Percentiles rank a stretch among this genome's conserved stretches.
Conservation (phyloP, 2,797 vertebrate genomes). For the Syngnathus acus region DNA sequence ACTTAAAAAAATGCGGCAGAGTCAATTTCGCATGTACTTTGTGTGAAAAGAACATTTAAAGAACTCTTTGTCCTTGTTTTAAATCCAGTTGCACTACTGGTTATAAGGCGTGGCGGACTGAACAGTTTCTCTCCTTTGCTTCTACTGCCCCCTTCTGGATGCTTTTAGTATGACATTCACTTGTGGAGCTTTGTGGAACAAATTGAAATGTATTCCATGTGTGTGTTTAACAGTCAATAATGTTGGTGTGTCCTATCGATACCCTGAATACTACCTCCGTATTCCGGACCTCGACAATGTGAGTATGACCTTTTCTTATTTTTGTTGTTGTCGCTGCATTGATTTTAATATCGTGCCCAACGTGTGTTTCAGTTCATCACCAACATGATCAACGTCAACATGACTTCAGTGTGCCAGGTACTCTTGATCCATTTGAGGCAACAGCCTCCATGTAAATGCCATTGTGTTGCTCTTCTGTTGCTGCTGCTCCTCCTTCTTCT, state of each 20-base stretch:
- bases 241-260: conserved; percentile 82
- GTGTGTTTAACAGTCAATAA: conserved; percentile 82
- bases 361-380: conserved; percentile 75
- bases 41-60: conserved; percentile 18
- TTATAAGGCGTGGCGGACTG: conserved; percentile 43
- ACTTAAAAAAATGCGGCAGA: neutral
- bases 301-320: conserved; percentile 49
- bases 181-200: neutral
- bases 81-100: conserved; percentile 27
- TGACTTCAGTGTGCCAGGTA: conserved; percentile 87
- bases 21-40: neutral
- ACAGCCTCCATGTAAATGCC: neutral
- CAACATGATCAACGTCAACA: conserved; percentile 84
- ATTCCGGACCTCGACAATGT: conserved; percentile 86
- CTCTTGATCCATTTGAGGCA: conserved; percentile 10
- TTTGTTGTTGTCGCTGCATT: neutral
- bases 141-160: conserved; percentile 55
- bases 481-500: neutral
- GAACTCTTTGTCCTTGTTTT: conserved; percentile 33
- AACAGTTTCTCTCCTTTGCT: conserved; percentile 16
- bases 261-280: conserved; percentile 88
- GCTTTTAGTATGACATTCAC: neutral
- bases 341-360: too few species aligned
- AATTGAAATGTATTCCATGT: neutral
- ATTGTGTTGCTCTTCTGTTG: neutral